Percentiles rank a stretch among this genome's conserved stretches.
These are phyloP conservation scores for Plotosus lineatus DNA, from an alignment of 2,113 vertebrate genomes.

Conservation along the genomic window DNA sequence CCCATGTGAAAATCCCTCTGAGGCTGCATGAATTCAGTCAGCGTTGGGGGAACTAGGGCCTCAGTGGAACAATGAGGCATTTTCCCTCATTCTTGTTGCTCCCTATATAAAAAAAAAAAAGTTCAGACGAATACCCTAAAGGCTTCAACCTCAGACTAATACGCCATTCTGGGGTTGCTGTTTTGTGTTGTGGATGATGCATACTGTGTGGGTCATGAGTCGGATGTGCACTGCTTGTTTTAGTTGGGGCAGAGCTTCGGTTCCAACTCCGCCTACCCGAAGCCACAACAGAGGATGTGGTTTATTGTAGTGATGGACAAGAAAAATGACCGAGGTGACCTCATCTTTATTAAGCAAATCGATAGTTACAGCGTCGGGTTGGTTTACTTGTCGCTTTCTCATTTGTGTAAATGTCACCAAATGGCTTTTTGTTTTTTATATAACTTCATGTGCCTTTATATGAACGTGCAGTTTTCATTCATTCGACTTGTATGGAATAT, in stretches of 20 bases:
- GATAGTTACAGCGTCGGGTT: constrained; percentile 62
- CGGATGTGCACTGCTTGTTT: constrained; percentile 59
- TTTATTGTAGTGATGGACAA: constrained; percentile 56
- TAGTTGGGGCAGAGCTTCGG: constrained; percentile 52
- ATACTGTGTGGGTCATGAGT: constrained; percentile 49
- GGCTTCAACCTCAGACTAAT: constrained; percentile 35
- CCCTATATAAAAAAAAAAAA: constrained; percentile 50
- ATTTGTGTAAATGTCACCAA: constrained; percentile 51
- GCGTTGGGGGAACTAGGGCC: constrained; percentile 51
- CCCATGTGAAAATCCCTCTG: constrained; percentile 72
- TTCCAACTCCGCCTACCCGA: neutral
- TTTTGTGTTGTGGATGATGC: constrained; percentile 25
- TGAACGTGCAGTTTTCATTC: constrained; percentile 16
- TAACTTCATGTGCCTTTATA: constrained; percentile 58
- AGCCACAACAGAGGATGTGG: constrained; percentile 68
- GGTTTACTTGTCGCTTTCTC: constrained; percentile 34
- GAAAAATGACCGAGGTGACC: constrained; percentile 56
- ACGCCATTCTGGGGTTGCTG: neutral
- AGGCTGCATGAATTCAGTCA: constrained; percentile 63
- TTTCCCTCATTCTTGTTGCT: constrained; percentile 19
- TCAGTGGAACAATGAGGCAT: constrained; percentile 56
- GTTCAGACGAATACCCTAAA: constrained; percentile 59
- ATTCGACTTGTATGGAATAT: constrained; percentile 12
- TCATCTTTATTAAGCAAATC: constrained; percentile 64
- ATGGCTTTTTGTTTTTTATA: no score